phyloP scores from a whole-genome alignment of 2,113 vertebrate genomes.

The Tonatia bakeri region DNA sequence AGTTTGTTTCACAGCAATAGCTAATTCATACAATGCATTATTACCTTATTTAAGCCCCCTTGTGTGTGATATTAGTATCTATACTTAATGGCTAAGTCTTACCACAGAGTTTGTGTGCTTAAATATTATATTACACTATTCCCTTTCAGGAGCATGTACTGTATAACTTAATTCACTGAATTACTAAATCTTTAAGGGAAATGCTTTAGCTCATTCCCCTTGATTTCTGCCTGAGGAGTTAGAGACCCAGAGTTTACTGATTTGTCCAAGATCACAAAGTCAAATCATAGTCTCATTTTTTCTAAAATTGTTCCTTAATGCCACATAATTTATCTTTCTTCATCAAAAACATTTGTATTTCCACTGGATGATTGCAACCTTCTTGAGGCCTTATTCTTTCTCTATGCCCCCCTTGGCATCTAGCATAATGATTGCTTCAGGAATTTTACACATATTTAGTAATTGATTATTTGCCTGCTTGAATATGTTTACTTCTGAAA shows the following conservation, averaged over 20 bases:
- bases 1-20: background rate
- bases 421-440: background rate
- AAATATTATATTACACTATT: background rate
- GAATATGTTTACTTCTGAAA: background rate
- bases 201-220: background rate
- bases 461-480: background rate
- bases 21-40: background rate
- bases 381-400: background rate
- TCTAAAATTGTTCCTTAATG: background rate
- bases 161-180: background rate
- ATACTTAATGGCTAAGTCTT: background rate
- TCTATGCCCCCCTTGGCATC: background rate
- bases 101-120: background rate
- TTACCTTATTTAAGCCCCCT: background rate
- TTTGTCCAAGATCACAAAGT: background rate
- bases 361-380: background rate
- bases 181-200: background rate
- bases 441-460: background rate
- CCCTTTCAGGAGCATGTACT: background rate
- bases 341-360: background rate
- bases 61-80: background rate
- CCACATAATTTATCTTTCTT: background rate
- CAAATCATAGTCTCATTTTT: background rate
- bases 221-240: background rate
- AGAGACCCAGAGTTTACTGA: background rate